Evolutionary conservation across 2,888 invertebrate genomes (phyloP), one percentile per base, ranked within the genome.

Genomic region (Deilephila elpenor): DNA sequence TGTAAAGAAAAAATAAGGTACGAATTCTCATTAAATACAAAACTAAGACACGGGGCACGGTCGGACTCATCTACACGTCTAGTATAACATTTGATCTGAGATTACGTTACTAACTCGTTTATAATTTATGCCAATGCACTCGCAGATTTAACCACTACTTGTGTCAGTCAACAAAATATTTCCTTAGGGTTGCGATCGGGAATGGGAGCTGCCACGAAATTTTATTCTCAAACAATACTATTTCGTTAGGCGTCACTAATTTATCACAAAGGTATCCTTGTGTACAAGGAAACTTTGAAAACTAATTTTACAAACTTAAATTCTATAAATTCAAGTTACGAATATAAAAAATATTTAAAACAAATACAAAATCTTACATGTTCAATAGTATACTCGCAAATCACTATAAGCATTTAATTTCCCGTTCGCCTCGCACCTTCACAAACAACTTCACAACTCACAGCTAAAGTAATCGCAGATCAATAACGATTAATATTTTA

Each of bases 1-100:
- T 91, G 89, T 91, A 92, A 89, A 91, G 86, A 89, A 80, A 80
- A 81, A 91, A 90, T 88, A 89, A 91, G 92, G 91, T 90, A 90
- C 90, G 83, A 86, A 83, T 85, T 83, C 75, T 79, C 79, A 84
- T 86, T 88, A 87, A 87, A 88, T 89, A 89, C 86, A 90, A 91
- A 88, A 86, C 80, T 89, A 91, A 89, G 89, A 92, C 89, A 91
- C 90, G 84, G 87, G 82, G 77, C 83, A 84, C 82, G 83, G 80
- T 83, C 81, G 83, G 79, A 79, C 75, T 79, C 78, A 80, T 76
- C 81, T 82, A 81, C 72, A 73, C 78, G 74, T 78, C 79, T 71
- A 75, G 74, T 78, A 74, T 78, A 84, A 83, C 76, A 82, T 85
- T 86, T 88, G 87, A 89, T 87, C 90, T 89, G 89, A 86, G 87